phyloP scores from a whole-genome alignment of 2,797 vertebrate genomes.

The Ceryle rudis region DNA sequence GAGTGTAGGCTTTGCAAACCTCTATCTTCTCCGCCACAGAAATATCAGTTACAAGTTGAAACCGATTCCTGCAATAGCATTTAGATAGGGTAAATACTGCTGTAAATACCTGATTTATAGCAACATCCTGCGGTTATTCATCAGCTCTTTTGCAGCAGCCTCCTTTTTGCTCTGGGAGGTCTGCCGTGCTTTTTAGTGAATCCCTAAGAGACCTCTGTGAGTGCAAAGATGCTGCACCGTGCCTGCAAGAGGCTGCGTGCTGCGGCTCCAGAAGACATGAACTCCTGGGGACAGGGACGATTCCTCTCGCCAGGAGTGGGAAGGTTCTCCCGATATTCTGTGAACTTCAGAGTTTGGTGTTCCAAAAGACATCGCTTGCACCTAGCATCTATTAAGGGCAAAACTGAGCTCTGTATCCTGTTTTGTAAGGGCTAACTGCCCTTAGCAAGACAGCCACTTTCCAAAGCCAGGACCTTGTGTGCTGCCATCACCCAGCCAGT shows the following conservation, averaged over 20 bases:
- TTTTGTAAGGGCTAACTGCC: background rate
- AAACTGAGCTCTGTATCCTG: background rate
- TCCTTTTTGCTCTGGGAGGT: background rate
- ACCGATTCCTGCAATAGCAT: conserved; percentile 46
- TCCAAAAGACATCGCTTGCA: background rate
- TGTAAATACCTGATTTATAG: conserved; percentile 58
- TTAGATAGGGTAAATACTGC: conserved; percentile 46
- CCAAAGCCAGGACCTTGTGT: background rate
- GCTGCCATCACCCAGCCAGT: background rate
- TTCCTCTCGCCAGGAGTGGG: accelerated
- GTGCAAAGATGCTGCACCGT: accelerated
- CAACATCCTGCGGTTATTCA: conserved; percentile 35
- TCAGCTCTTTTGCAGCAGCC: conserved; percentile 1
- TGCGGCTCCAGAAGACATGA: accelerated
- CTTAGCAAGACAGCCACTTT: background rate
- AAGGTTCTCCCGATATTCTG: background rate
- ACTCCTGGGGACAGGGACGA: background rate
- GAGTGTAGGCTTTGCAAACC: conserved; percentile 57
- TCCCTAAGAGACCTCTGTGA: accelerated
- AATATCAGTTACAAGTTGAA: conserved; percentile 59
- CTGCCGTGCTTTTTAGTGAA: background rate
- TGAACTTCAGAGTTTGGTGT: background rate
- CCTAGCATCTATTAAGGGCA: background rate
- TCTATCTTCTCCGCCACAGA: conserved; percentile 30
- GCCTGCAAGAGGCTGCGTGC: background rate